phyloP scores from a whole-genome alignment of 1,140 invertebrate species.

The Mycetomoellerius zeteki region DNA sequence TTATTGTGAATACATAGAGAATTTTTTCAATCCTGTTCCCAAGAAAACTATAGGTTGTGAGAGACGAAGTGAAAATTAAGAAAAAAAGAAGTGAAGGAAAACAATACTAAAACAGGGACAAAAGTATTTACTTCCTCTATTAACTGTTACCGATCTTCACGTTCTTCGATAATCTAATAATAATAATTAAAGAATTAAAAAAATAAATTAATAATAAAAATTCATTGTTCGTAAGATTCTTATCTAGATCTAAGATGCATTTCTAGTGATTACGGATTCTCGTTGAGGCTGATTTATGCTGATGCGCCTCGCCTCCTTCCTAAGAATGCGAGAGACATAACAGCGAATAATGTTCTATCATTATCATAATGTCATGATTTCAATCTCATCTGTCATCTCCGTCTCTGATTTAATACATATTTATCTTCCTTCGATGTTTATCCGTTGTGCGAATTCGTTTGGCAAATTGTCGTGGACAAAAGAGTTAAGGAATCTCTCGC shows the following conservation, averaged over 20 bases:
- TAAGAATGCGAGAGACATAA: not conserved
- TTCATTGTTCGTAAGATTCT: slow-evolving; percentile 64
- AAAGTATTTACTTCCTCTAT: slow-evolving; percentile 53
- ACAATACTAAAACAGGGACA: slow-evolving; percentile 4
- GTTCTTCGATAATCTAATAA: slow-evolving; percentile 68
- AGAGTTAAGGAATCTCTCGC: slow-evolving; percentile 20
- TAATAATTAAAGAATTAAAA: slow-evolving; percentile 62
- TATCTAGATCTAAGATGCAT: slow-evolving; percentile 52
- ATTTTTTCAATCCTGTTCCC: not conserved
- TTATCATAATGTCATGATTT: slow-evolving; percentile 34
- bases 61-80: slow-evolving; percentile 10
- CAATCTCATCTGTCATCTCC: no score
- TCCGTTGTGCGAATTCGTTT: slow-evolving; percentile 7
- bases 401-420: slow-evolving; percentile 21
- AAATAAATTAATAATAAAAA: slow-evolving; percentile 60
- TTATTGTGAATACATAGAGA: not conserved
- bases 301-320: not conserved
- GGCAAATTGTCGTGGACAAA: slow-evolving; percentile 14
- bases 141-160: slow-evolving; percentile 65
- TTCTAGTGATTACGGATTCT: slow-evolving; percentile 37
- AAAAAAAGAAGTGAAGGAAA: not conserved
- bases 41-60: slow-evolving; percentile 12
- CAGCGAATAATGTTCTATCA: slow-evolving; percentile 19
- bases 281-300: slow-evolving; percentile 24
- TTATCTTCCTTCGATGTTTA: slow-evolving; percentile 34